Evolutionary conservation across 2,797 vertebrate species (phyloP).

Genomic region (Valencia hispanica): DNA sequence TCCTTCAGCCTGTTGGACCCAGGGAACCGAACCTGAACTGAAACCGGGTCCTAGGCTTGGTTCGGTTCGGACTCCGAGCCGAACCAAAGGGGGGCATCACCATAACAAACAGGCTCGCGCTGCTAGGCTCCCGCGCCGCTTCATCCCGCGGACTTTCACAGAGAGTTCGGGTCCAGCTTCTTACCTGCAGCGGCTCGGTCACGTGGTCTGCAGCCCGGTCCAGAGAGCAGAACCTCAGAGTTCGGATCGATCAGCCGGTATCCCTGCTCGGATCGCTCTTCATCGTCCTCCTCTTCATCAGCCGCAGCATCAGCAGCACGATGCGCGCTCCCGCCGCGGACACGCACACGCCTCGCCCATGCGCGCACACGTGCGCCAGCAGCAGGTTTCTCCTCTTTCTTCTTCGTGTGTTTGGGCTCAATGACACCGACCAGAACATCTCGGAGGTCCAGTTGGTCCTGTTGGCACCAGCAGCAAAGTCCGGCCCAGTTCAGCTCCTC

Average conservation of each 20-base stretch:
- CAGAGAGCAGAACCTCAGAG: constrained; percentile 14
- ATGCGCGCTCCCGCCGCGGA: constrained; percentile 48
- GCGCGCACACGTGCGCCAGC: constrained; percentile 8
- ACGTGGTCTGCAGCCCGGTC: constrained; percentile 4
- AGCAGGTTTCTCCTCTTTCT: neutral
- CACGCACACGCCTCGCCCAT: constrained; percentile 9
- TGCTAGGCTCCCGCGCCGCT: neutral
- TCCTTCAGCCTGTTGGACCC: neutral
- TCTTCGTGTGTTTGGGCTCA: constrained; percentile 1
- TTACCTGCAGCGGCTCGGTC: constrained; percentile 10
- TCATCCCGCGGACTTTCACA: too few species aligned
- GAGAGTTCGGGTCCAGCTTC: neutral
- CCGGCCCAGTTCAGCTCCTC: neutral
- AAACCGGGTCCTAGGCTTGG: neutral
- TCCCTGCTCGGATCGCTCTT: constrained; percentile 21
- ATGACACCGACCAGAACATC: neutral
- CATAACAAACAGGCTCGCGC: neutral
- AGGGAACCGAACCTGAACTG: neutral
- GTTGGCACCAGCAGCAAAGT: too few species aligned
- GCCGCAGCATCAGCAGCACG: constrained; percentile 23
- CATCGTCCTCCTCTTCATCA: constrained; percentile 32
- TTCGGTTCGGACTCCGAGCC: neutral
- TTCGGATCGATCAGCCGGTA: constrained; percentile 33
- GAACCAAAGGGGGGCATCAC: neutral
- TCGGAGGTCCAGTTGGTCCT: too few species aligned